Base-by-base conservation (phyloP, 2,888 invertebrate genomes). In the Agrochola litura region DNA sequence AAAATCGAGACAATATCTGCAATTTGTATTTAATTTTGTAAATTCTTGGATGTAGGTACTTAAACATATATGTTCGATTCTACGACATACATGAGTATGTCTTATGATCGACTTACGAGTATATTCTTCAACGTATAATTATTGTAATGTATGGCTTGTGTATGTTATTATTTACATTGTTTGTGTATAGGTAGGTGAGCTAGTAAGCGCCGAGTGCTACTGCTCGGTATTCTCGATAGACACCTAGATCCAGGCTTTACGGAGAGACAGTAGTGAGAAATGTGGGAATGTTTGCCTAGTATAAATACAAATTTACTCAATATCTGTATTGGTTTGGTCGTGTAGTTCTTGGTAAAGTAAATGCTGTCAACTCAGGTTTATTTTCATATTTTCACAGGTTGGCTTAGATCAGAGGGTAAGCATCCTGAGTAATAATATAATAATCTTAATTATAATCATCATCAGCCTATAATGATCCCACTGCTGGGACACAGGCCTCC, bases 241-340 rank as follows among this genome's bases (percentile, higher is more conserved):
- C 52, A 46, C 37, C 46, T 72, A 30, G 25, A 81, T 46, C 65
- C 43, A 52, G 73, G 73, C 81, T 60, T 77, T 22, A 22, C 37
- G 37, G 43, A 46, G 16, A 49, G 37, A 12, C 46, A 52, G 63
- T 60, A 6, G 16, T 46, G 46, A 25, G 30, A 49, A 19, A 60
- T 49, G 22, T 66, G 41, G 30, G 6, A 76, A 69, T 60, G 16
- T 65, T 69, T 82, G 46, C 52, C 54, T 37, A 65, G 58, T 25
- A 30, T 64, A 52, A 41, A 52, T 30, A 52, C 56, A 41, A 64
- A 49, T 30, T 25, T 37, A 54, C 30, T 78, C 19, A 37, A 54
- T 46, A 41, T 37, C 8, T 14, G 10, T 56, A 9, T 49, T 30
- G 16, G 14, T 46, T 76, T 37, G 30, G 30, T 71, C 2, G 14